phyloP scores from a whole-genome alignment of 2,113 vertebrate species.

The Actinemys pallida region DNA sequence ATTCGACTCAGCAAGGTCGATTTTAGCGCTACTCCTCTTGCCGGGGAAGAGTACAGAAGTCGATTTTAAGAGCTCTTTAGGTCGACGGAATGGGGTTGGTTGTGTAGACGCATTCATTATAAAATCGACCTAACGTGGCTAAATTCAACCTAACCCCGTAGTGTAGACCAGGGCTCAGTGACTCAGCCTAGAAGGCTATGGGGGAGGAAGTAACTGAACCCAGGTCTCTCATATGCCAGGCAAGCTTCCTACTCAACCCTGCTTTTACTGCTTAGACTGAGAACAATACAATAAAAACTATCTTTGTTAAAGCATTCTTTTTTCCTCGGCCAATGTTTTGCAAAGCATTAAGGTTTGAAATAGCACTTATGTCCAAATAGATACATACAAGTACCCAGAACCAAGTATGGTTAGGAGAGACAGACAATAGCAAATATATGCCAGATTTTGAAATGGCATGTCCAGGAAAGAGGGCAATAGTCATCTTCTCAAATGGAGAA shows the following conservation, averaged over 20 bases:
- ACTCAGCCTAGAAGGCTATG: background rate
- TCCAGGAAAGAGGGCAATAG: background rate
- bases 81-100: too few species aligned
- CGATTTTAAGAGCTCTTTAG: too few species aligned
- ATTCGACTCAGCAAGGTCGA: too few species aligned
- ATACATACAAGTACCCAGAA: background rate
- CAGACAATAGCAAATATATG: background rate
- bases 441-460: slow-evolving; percentile 13
- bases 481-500: background rate
- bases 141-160: too few species aligned
- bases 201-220: background rate
- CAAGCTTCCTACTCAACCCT: background rate
- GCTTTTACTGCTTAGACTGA: background rate
- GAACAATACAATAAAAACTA: background rate
- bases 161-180: background rate
- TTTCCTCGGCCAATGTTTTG: background rate
- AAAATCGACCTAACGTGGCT: too few species aligned
- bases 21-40: too few species aligned
- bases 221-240: background rate
- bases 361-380: background rate
- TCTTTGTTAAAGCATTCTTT: background rate
- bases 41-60: too few species aligned
- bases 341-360: background rate
- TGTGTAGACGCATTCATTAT: too few species aligned
- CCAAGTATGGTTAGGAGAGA: background rate